These are phyloP conservation scores for Sapajus apella DNA, from an alignment of 2,113 vertebrate genomes.

Conservation along the genomic window DNA sequence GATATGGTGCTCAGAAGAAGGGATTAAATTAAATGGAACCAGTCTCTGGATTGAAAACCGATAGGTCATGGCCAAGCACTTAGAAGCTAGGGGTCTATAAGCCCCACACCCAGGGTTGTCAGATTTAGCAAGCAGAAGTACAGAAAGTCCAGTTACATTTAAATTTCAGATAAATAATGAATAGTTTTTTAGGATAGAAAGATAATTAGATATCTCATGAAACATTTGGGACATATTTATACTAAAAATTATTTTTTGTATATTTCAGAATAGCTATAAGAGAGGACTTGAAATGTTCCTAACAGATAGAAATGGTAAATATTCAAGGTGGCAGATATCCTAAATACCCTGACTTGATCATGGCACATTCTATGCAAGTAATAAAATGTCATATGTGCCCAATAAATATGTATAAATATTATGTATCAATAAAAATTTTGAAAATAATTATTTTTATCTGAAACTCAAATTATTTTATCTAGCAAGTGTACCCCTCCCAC, in stretches of 20 bases:
- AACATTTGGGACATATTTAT: background rate
- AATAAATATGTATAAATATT: background rate
- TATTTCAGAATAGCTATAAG: background rate
- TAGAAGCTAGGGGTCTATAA: background rate
- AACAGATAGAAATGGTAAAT: background rate
- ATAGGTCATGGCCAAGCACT: background rate
- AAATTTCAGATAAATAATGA: slow-evolving; percentile 18
- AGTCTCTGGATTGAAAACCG: background rate
- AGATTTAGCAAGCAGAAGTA: background rate
- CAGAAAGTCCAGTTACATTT: background rate
- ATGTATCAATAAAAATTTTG: background rate
- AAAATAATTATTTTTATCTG: background rate
- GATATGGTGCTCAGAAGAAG: background rate
- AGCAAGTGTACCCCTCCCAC: background rate
- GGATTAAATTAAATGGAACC: background rate
- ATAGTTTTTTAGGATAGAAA: background rate
- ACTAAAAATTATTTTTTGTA: background rate
- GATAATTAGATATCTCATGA: background rate
- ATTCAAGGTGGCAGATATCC: background rate
- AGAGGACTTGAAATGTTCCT: background rate
- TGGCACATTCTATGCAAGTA: background rate
- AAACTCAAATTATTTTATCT: background rate
- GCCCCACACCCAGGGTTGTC: background rate
- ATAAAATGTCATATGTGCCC: background rate
- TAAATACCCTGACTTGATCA: background rate